phyloP scores from a whole-genome alignment of 1,140 invertebrate genomes.

The Diorhabda elongata region DNA sequence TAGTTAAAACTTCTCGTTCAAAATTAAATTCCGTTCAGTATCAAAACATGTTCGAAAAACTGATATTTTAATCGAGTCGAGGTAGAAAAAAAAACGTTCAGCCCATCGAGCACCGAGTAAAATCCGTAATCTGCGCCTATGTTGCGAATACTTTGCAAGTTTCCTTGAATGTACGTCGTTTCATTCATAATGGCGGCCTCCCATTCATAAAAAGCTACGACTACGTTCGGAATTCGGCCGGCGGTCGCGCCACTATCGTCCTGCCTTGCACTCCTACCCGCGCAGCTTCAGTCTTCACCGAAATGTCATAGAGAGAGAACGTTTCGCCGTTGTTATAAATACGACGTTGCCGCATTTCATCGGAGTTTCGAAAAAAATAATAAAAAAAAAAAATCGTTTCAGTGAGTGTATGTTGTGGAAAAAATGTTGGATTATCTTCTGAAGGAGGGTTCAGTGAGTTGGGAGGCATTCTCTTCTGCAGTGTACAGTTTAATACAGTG shows the following conservation, averaged over 20 bases:
- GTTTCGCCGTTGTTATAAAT: constrained; percentile 11
- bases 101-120: neutral
- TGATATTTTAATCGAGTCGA: neutral
- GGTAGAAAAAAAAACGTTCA: neutral
- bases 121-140: constrained; percentile 7
- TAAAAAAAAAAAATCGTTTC: neutral
- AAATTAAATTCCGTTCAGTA: neutral
- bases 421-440: constrained; percentile 20
- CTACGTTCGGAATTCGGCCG: constrained; percentile 45
- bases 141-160: constrained; percentile 39
- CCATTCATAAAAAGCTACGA: constrained; percentile 71
- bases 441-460: constrained; percentile 3
- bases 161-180: constrained; percentile 49
- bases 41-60: neutral
- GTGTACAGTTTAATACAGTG: constrained; percentile 18
- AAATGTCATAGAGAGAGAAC: constrained; percentile 17
- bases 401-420: neutral
- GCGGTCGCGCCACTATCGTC: constrained; percentile 40
- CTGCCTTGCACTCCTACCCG: constrained; percentile 40
- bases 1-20: no score
- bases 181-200: constrained; percentile 71
- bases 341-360: constrained; percentile 22
- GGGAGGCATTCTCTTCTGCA: constrained; percentile 5
- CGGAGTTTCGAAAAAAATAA: neutral
- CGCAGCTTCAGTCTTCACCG: constrained; percentile 43